Conservation (phyloP, 2,797 vertebrate genomes). For the Propithecus perrieri region DNA sequence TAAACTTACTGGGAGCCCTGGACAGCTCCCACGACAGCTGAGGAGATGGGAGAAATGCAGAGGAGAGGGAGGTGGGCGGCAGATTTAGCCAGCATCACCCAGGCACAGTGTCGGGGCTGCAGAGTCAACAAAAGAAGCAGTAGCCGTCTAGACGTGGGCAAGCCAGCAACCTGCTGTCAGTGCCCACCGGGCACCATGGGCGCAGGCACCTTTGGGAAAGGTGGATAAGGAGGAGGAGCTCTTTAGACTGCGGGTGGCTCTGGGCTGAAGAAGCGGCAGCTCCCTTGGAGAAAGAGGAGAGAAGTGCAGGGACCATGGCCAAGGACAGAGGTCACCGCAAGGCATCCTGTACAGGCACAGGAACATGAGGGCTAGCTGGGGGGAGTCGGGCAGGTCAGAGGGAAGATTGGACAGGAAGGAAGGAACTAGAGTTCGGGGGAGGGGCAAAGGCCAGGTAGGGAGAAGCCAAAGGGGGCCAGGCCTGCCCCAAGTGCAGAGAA, state of each 20-base stretch:
- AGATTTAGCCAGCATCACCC: neutral
- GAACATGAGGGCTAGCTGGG: neutral
- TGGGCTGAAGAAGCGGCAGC: neutral
- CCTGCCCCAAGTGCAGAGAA: neutral
- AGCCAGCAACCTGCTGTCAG: neutral
- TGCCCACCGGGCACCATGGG: neutral
- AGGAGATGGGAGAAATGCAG: neutral
- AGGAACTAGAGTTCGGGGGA: no score
- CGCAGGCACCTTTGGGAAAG: neutral
- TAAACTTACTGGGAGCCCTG: neutral
- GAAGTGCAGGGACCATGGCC: neutral
- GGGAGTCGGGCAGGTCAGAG: neutral
- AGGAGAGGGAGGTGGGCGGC: neutral
- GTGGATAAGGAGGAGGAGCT: neutral
- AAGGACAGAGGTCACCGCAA: rapidly evolving
- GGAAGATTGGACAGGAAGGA: neutral
- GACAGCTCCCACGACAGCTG: neutral
- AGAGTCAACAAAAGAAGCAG: rapidly evolving
- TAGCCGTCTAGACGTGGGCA: no score
- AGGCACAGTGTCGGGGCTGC: rapidly evolving
- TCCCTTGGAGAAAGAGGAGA: neutral
- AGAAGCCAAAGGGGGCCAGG: neutral
- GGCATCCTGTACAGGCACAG: rapidly evolving
- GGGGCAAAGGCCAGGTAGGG: neutral
- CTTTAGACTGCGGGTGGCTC: neutral